Evolutionary conservation across 2,888 invertebrate genomes (phyloP).

Genomic region (Deroplatys truncata): DNA sequence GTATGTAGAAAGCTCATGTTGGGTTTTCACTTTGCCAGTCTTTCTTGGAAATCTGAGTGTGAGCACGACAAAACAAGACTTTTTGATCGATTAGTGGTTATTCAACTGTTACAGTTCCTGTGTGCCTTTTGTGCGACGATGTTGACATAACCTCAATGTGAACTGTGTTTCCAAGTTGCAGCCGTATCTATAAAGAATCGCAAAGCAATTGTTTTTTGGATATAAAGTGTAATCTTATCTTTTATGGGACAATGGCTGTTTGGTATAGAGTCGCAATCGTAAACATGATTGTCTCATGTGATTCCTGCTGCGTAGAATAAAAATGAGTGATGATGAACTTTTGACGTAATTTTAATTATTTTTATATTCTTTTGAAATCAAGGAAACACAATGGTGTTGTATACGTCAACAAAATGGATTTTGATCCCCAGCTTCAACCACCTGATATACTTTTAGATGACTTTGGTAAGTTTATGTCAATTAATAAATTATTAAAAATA

Average conservation of each 20-base stretch:
- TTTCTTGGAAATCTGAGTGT: slow-evolving; percentile 5
- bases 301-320: not conserved
- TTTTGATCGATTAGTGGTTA: not conserved
- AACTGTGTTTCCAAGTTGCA: not conserved
- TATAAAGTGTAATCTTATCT: not conserved
- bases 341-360: not conserved
- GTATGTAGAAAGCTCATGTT: slow-evolving; percentile 1
- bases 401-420: not conserved
- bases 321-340: not conserved
- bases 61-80: not conserved
- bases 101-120: not conserved
- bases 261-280: not conserved
- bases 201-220: not conserved
- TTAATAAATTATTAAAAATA: too few species aligned
- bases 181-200: not conserved
- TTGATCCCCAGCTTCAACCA: not conserved
- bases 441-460: not conserved
- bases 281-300: not conserved
- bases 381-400: not conserved
- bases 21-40: not conserved
- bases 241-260: not conserved
- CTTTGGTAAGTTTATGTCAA: not conserved
- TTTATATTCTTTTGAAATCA: not conserved
- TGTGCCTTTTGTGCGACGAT: not conserved
- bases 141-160: not conserved